Evolutionary conservation across 2,113 vertebrate genomes (phyloP).

Genomic region (Cepphus grylle): DNA sequence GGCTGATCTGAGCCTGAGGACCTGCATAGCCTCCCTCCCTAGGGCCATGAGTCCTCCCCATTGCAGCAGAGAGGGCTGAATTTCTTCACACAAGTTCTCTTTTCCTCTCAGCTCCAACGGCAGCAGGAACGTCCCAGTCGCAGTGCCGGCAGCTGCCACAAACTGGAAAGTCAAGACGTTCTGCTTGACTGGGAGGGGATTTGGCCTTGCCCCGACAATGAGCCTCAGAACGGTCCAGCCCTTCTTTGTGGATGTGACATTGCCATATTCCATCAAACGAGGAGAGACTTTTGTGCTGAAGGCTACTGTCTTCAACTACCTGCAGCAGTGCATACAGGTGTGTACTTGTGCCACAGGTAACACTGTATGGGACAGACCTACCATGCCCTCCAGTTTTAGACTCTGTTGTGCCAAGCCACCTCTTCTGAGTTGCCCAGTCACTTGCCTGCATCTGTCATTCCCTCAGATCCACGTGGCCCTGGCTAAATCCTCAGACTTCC

Average conservation of each 20-base stretch:
- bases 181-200: slow-evolving; percentile 77
- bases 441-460: neutral
- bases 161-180: slow-evolving; percentile 81
- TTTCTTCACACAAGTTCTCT: neutral
- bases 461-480: neutral
- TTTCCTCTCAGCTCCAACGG: slow-evolving; percentile 43
- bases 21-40: neutral
- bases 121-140: slow-evolving; percentile 32
- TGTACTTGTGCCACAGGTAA: neutral
- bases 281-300: slow-evolving; percentile 81
- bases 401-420: neutral
- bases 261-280: slow-evolving; percentile 80
- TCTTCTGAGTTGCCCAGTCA: neutral
- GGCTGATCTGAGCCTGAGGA: neutral
- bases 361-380: neutral
- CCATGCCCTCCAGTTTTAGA: neutral
- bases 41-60: neutral
- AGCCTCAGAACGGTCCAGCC: slow-evolving; percentile 79
- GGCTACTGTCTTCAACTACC: slow-evolving; percentile 81
- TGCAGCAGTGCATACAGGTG: slow-evolving; percentile 69
- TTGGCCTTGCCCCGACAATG: slow-evolving; percentile 74
- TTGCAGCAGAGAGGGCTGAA: neutral
- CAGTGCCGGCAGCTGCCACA: slow-evolving; percentile 77
- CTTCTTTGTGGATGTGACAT: slow-evolving; percentile 78
- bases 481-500: slow-evolving; percentile 55